Evolutionary conservation across 2,888 invertebrate species (phyloP).

Genomic region (Trichogramma evanescens): DNA sequence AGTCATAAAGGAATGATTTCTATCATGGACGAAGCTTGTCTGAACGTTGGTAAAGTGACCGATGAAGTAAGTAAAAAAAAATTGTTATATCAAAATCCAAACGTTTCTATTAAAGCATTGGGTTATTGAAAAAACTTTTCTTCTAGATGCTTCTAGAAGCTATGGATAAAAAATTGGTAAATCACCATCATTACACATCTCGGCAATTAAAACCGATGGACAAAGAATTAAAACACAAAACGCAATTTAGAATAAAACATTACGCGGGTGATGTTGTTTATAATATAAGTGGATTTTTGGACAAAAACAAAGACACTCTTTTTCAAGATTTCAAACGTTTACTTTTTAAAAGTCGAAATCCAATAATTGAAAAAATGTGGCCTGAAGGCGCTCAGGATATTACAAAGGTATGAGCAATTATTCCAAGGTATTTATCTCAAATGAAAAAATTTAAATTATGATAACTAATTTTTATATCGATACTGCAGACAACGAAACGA

Average conservation of each 20-base stretch:
- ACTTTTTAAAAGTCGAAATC: conserved; percentile 74
- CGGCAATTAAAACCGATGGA: conserved; percentile 76
- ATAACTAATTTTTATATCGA: not conserved
- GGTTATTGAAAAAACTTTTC: not conserved
- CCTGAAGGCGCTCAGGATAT: conserved; percentile 92
- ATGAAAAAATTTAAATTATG: not conserved
- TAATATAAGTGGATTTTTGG: conserved; percentile 82
- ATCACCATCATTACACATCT: conserved; percentile 86
- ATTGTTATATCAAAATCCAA: not conserved
- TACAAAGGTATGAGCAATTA: conserved; percentile 56
- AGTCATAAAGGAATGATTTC: conserved; percentile 86
- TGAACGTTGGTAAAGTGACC: conserved; percentile 87
- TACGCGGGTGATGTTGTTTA: conserved; percentile 97
- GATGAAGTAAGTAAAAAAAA: conserved; percentile 48
- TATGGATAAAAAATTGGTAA: conserved; percentile 80
- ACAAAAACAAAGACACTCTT: conserved; percentile 94
- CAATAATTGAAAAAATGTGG: conserved; percentile 82
- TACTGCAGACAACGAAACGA: conserved; percentile 78
- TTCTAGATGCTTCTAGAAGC: conserved; percentile 75
- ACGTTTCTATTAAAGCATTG: not conserved
- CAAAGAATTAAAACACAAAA: conserved; percentile 70
- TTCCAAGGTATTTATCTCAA: not conserved
- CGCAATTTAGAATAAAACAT: conserved; percentile 79
- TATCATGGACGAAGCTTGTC: conserved; percentile 94
- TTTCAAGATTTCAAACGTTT: conserved; percentile 96